Base-by-base conservation (phyloP, 2,113 vertebrate species). In the Datnioides undecimradiatus region DNA sequence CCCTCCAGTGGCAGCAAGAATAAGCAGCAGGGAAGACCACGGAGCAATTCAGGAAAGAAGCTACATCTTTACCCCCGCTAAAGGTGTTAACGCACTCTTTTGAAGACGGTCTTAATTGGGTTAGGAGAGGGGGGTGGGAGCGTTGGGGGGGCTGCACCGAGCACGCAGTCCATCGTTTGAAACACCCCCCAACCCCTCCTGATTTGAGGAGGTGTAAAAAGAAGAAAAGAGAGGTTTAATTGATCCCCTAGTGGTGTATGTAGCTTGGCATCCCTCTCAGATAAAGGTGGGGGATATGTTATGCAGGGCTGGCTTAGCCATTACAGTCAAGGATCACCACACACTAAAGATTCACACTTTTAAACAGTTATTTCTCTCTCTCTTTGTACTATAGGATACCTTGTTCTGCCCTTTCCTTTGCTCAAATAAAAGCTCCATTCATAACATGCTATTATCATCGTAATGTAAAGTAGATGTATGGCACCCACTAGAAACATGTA, bases 51-150 rank as follows among this genome's bases (percentile, higher is more conserved):
- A 86, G 48, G 59, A 79, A 62, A 83, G 67, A 81, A 76, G 60
- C 78, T 78, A 27, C 34, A 69, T 91, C 88, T 88, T 90, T 90
- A 90, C 69, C 83, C 81, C 68, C 19, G 8, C 72, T 83, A 77
- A 81, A 90, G 90, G 88, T 81, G 90, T 90, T 91, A 90, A 83
- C 59, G 16, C 73, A 83, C 10, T 85, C 88, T 78, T 92, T 92
- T 93, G 90, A 93, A 91, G 91, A 84, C 41, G 52, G 73, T 82
- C 83, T 78, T 93, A 93, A 92, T 93, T 93, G 89, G 89, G 76
- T 87, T 73, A 57, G 83, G 48, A 41, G 54, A 49, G 54, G 38
- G 62, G 59, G 31, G 31, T 57, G 59, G 43, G 76, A 29, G 41
- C 33, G 69, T n/a, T n/a, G 43, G 71, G 48, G 74, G 34, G 33